Base-by-base conservation (phyloP, 2,797 vertebrate genomes). In the Enteromius paludinosus region DNA sequence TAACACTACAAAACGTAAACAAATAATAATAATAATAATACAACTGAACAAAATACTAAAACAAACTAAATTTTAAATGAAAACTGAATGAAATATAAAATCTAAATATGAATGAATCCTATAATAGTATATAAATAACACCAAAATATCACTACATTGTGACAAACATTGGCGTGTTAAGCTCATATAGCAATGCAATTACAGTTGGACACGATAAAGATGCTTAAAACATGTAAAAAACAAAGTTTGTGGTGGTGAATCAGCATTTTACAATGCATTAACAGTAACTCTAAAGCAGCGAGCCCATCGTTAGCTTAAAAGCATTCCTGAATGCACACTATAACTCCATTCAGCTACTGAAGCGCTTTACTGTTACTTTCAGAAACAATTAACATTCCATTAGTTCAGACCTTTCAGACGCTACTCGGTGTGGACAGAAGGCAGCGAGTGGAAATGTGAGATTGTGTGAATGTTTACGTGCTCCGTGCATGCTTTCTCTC, bases 241-340 rank as follows among this genome's bases (percentile, higher is more conserved):
- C 33, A 56, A 35, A 10, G 25, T 79, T 75, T 79, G 71, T 54
- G 47, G 38, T 15, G 12, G 14, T 64, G 49, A 35, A 41, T 83
- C 62, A 69, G 69, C 75, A 25, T 25, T 82, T 78, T 35, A n/a
- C 11, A 25, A 33, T 59, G 81, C 80, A 65, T 85, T 72, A 61
- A 69, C 80, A 81, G n/a, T 49, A 54, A 38, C 65, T n/a, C 43
- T 83, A 71, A 62, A 68, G 71, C 65, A 71, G 78, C 79, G 35
- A 41, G 56, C 41, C 75, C 75, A 81, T 85, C n/a, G 7, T 61
- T 81, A 84, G 79, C 77, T 79, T 85, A 83, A 89, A 72, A 89
- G 84, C 86, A 85, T 84, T 85, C 81, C 86, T 85, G 74, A 82
- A 79, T 17, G 28, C 64, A 35, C 68, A 23, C 80, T 72, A 62